These are phyloP conservation scores for Pangasianodon hypophthalmus DNA, from an alignment of 2,113 vertebrate species.

Conservation along the genomic window DNA sequence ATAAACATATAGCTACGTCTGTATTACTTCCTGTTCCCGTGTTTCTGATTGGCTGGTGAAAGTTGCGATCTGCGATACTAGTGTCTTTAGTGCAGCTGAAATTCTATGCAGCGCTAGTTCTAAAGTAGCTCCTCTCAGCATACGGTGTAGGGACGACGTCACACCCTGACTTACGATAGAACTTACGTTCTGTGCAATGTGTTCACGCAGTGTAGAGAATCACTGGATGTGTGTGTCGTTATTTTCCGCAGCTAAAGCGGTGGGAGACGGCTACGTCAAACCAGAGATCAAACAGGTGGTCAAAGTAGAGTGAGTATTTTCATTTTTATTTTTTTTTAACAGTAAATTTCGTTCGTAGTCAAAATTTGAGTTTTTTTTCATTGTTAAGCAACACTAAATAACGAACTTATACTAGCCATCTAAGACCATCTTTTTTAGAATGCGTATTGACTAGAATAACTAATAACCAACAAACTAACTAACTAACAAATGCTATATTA, in stretches of 20 bases:
- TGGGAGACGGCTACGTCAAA: conserved; percentile 92
- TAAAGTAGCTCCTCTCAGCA: too few species aligned
- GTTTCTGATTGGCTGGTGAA: not conserved
- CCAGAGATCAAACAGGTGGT: conserved; percentile 99
- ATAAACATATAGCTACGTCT: not conserved
- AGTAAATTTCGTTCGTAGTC: not conserved
- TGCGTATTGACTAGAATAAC: not conserved
- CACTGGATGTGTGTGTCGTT: not conserved
- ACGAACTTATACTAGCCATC: not conserved
- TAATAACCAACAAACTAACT: too few species aligned
- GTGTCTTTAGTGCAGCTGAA: too few species aligned
- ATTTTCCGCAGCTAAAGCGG: conserved; percentile 83
- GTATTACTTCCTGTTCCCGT: not conserved
- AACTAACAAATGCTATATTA: not conserved
- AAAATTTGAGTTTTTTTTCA: not conserved
- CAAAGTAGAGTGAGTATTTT: conserved; percentile 87
- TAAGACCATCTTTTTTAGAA: not conserved
- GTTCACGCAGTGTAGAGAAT: too few species aligned
- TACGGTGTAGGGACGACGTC: not conserved
- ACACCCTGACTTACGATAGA: too few species aligned
- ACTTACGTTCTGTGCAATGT: not conserved
- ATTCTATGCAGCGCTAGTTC: too few species aligned
- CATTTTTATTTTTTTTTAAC: not conserved
- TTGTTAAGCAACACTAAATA: not conserved
- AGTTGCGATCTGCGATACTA: too few species aligned